Base-by-base conservation (phyloP, 2,888 invertebrate species). In the Dynastes maya region DNA sequence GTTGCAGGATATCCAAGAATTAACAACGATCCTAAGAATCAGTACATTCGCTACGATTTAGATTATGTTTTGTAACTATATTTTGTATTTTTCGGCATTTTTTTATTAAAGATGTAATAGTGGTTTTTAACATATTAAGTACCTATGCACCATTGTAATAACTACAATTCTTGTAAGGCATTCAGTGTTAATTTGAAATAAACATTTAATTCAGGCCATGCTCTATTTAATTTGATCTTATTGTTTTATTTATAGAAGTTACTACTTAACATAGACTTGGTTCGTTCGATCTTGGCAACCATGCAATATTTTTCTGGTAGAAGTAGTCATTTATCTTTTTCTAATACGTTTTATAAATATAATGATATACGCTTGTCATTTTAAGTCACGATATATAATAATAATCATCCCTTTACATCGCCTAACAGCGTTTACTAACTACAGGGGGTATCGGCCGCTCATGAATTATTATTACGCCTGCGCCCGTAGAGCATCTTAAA, bases 1-100 rank as follows among this genome's bases (percentile, higher is more conserved):
- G 98, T 99, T 40, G 97, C 97, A 65, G 98, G 98, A 16, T 99
- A 98, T 89, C 99, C 99, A n/a, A 91, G 98, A 83, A 96, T 99
- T 88, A 94, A 94, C 82, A 97, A 99, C 88, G 98, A 98, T 89
- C 96, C 97, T 78, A 97, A 96, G 89, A 98, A 98, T 90, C 95
- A 96, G 85, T 98, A 95, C 88, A 92, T 95, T 84, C 92, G 98
- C 89, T 97, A 97, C 88, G 98, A 98, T 90, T 90, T 98, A 87
- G 98, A 98, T 90, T 98, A 98, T 88, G 92, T 95, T 87, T 91
- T 98, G 88, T 98, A 95, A 93, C n/a, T 64, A 65, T 40, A 40
- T 67, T 65, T 64, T 40, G 61, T 68, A 51, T 76, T 45, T 45
- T 45, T 8, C 11, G 2, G 11, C 51, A 32, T 16, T 49, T 71